These are phyloP conservation scores for Lasiommata megera DNA, from an alignment of 2,888 invertebrate species.

Conservation along the genomic window DNA sequence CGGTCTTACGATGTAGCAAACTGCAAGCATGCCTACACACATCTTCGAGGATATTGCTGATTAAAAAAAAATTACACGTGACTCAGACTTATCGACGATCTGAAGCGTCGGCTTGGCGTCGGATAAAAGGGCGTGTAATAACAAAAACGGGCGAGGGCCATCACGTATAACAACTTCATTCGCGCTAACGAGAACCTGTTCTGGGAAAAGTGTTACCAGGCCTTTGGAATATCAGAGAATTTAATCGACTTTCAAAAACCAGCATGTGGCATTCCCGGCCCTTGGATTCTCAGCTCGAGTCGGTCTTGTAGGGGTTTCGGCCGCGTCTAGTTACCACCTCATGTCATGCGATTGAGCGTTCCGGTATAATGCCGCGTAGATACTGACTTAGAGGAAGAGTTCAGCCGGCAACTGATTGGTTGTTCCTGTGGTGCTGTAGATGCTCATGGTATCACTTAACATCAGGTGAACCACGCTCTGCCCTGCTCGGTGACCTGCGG, in stretches of 20 bases:
- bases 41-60: conserved; percentile 17
- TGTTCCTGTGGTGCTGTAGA: no score
- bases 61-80: conserved; percentile 24
- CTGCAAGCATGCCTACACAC: not conserved
- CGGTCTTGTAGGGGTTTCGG: no score
- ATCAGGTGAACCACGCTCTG: no score
- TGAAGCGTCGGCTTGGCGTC: conserved; percentile 35
- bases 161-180: conserved; percentile 75
- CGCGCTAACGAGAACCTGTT: conserved; percentile 68
- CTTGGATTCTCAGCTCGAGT: no score
- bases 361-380: no score
- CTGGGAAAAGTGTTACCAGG: conserved; percentile 35
- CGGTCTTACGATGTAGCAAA: not conserved
- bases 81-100: conserved; percentile 31
- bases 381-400: no score
- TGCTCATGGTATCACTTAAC: no score
- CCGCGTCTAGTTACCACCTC: no score
- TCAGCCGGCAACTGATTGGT: no score
- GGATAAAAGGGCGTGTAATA: conserved; percentile 37
- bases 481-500: no score
- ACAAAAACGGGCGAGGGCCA: conserved; percentile 62
- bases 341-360: no score
- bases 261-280: no score
- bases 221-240: not conserved
- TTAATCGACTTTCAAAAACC: not conserved